Conservation (phyloP, 2,888 invertebrate species). For the Habrosyne pyritoides region DNA sequence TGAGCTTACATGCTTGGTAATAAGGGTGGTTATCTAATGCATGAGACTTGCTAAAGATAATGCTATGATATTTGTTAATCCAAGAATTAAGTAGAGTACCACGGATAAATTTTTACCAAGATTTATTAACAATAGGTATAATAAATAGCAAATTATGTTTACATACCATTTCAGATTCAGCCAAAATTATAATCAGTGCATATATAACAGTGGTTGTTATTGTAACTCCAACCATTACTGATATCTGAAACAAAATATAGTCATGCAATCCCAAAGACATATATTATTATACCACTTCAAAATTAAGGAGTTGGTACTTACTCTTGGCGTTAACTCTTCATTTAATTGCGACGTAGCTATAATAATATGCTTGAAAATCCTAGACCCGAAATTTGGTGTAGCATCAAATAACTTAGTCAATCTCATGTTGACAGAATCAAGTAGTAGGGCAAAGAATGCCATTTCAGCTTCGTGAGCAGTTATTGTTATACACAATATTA, state of each 20-base stretch:
- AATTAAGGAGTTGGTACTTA: constrained; percentile 39
- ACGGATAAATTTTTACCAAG: too few species aligned
- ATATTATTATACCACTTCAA: neutral
- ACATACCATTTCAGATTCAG: constrained; percentile 38
- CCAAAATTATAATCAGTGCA: constrained; percentile 39
- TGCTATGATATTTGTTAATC: too few species aligned
- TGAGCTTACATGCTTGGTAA: neutral
- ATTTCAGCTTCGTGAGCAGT: constrained; percentile 61
- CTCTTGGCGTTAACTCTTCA: constrained; percentile 51
- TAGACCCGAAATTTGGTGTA: constrained; percentile 39
- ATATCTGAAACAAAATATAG: constrained; percentile 38
- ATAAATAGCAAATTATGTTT: neutral
- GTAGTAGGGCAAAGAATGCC: constrained; percentile 47
- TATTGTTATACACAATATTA: constrained; percentile 41
- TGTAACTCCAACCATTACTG: constrained; percentile 40
- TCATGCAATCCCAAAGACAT: neutral
- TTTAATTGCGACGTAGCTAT: constrained; percentile 51
- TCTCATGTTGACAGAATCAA: constrained; percentile 55
- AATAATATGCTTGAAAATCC: constrained; percentile 55
- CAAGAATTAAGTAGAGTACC: too few species aligned
- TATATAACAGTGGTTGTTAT: constrained; percentile 49
- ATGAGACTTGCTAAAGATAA: neutral
- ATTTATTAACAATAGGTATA: too few species aligned
- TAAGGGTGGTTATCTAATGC: neutral
- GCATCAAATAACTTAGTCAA: constrained; percentile 38